Percentiles rank a stretch among this genome's conserved stretches.
phyloP scores from a whole-genome alignment of 2,888 invertebrate genomes.

The Trichogramma evanescens region DNA sequence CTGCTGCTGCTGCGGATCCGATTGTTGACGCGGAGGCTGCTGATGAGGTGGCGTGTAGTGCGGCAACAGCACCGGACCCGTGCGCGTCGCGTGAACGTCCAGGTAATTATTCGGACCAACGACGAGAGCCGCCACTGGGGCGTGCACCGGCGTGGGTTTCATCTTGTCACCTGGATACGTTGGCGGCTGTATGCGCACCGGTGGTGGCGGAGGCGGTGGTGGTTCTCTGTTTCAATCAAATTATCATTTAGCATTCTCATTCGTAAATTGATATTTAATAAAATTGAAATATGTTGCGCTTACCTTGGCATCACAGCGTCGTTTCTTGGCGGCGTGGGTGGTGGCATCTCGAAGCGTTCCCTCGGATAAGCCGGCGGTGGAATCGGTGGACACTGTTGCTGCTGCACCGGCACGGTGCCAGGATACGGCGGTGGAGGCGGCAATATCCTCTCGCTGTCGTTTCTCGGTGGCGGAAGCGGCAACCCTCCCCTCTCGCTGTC shows the following conservation, averaged over 20 bases:
- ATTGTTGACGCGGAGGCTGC: constrained; percentile 54
- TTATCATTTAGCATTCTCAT: no score
- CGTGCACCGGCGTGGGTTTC: constrained; percentile 46
- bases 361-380: constrained; percentile 45
- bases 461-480: constrained; percentile 12
- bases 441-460: constrained; percentile 7
- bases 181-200: constrained; percentile 48
- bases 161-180: constrained; percentile 48
- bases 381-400: constrained; percentile 50
- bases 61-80: constrained; percentile 49
- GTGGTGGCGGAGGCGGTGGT: constrained; percentile 56
- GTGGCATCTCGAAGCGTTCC: constrained; percentile 44
- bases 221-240: constrained; percentile 35
- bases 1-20: constrained; percentile 61
- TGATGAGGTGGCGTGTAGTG: constrained; percentile 60
- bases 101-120: constrained; percentile 59
- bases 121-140: constrained; percentile 53
- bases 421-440: constrained; percentile 59
- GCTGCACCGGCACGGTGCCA: constrained; percentile 55
- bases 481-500: constrained; percentile 25
- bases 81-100: constrained; percentile 55
- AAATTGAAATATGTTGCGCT: constrained; percentile 45
- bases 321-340: constrained; percentile 44
- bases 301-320: constrained; percentile 52
- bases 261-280: no score